Percentiles rank a stretch among this genome's conserved stretches.
phyloP scores from a whole-genome alignment of 2,888 invertebrate species.

The Rhingia campestris region DNA sequence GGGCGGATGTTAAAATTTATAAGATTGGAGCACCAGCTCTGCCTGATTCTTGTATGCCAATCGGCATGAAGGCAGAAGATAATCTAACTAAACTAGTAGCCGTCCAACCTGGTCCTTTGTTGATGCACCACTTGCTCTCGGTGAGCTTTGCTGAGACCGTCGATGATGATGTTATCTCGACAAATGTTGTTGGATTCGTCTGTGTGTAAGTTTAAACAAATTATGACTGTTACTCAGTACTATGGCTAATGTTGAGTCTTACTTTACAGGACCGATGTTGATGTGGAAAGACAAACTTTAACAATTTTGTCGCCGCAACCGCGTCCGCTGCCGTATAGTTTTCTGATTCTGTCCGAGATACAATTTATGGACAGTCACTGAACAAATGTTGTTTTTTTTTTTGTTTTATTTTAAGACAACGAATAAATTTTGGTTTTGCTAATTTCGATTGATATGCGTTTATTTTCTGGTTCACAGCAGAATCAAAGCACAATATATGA shows the following conservation, averaged over 20 bases:
- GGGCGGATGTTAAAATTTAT: constrained; percentile 93
- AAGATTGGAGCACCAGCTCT: constrained; percentile 97
- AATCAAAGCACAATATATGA: too few relatives aligned
- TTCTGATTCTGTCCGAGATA: constrained; percentile 93
- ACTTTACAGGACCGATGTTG: constrained; percentile 91
- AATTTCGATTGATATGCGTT: too few relatives aligned
- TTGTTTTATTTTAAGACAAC: too few relatives aligned
- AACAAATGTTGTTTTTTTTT: neutral
- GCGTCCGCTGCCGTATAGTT: constrained; percentile 93
- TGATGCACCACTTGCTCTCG: constrained; percentile 94
- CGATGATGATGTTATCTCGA: constrained; percentile 93
- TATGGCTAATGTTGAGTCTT: neutral
- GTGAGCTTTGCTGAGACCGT: constrained; percentile 92
- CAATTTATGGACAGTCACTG: constrained; percentile 97
- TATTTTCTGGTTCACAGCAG: too few relatives aligned
- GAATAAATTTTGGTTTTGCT: too few relatives aligned
- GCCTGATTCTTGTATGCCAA: constrained; percentile 97
- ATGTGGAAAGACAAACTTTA: constrained; percentile 92
- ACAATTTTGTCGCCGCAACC: constrained; percentile 97
- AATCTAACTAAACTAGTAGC: constrained; percentile 94
- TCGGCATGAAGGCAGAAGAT: constrained; percentile 96
- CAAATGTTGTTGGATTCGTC: constrained; percentile 95
- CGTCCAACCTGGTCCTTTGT: constrained; percentile 88
- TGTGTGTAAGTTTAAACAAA: constrained; percentile 90
- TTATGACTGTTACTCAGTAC: neutral